Evolutionary conservation across 2,113 vertebrate species (phyloP).

Genomic region (Falco punctatus): DNA sequence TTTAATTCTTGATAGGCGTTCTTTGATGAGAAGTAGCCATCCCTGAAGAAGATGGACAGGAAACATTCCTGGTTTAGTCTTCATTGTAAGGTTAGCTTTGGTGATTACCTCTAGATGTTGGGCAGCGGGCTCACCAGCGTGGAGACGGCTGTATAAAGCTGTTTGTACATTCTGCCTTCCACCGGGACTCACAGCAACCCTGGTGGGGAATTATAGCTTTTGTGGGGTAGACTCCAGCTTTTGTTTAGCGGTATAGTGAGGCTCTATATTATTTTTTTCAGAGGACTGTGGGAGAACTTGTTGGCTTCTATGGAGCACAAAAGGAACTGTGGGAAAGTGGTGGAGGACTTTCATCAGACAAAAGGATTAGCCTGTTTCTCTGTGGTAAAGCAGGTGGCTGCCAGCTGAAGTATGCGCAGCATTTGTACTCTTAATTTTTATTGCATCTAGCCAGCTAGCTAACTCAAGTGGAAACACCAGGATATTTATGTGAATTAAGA

Average conservation of each 20-base stretch:
- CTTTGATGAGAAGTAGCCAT: not conserved
- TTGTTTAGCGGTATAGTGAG: not conserved
- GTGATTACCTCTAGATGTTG: not conserved
- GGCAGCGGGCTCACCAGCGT: not conserved
- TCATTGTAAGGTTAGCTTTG: not conserved
- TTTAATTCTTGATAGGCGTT: not conserved
- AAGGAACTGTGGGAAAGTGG: conserved; percentile 63
- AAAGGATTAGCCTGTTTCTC: conserved; percentile 49
- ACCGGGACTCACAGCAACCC: not conserved
- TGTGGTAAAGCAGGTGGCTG: conserved; percentile 51
- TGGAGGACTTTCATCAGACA: conserved; percentile 54
- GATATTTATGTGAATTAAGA: conserved; percentile 28
- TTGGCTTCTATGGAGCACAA: not conserved
- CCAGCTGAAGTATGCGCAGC: conserved; percentile 48
- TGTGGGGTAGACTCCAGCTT: not conserved
- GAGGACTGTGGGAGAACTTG: not conserved
- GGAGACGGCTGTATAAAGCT: not conserved
- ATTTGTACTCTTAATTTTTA: conserved; percentile 57
- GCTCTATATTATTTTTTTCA: not conserved
- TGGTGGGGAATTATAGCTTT: not conserved
- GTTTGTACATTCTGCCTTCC: not conserved
- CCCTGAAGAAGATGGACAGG: not conserved
- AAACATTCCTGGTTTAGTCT: not conserved
- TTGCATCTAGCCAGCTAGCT: conserved; percentile 13
- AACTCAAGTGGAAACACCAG: conserved; percentile 27